A percentile compares a stretch with the other conserved stretches of the same genome.
Conservation (phyloP, 2,797 vertebrate species). For the Acanthiza pusilla region DNA sequence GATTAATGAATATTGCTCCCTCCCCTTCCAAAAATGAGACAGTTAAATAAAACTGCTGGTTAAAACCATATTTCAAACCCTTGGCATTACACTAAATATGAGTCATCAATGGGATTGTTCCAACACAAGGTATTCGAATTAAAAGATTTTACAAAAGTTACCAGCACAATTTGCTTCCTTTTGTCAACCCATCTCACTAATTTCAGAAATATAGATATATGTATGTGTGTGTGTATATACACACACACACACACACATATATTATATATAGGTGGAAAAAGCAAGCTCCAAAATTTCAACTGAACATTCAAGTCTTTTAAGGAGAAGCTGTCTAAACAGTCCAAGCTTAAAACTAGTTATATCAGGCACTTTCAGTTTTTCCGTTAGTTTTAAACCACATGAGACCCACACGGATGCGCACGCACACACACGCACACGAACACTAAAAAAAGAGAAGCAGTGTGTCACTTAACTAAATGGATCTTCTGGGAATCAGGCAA, state of each 20-base stretch:
- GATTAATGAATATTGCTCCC: background rate
- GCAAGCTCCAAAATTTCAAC: slow-evolving; percentile 85
- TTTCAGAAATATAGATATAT: slow-evolving; percentile 50
- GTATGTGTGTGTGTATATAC: rapidly evolving
- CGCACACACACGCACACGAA: slow-evolving; percentile 42
- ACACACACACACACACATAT: background rate
- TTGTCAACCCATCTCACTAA: slow-evolving; percentile 49
- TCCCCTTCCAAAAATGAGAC: background rate
- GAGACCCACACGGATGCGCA: slow-evolving; percentile 59
- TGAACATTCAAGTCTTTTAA: slow-evolving; percentile 98
- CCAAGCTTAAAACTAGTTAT: slow-evolving; percentile 87
- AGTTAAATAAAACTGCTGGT: slow-evolving; percentile 45
- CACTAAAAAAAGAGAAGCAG: slow-evolving; percentile 75
- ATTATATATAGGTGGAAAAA: slow-evolving; percentile 84
- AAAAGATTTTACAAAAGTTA: slow-evolving; percentile 61
- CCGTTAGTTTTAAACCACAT: slow-evolving; percentile 78
- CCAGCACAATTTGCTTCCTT: slow-evolving; percentile 46
- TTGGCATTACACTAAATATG: slow-evolving; percentile 10
- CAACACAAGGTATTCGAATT: slow-evolving; percentile 29
- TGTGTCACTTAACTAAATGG: slow-evolving; percentile 71
- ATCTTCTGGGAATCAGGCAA: slow-evolving; percentile 83
- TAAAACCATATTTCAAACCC: slow-evolving; percentile 38
- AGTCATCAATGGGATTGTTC: slow-evolving; percentile 40
- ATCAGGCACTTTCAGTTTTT: slow-evolving; percentile 98
- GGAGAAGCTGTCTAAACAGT: slow-evolving; percentile 88